Conservation (phyloP, 2,113 vertebrate species). For the Ailurus styani region DNA sequence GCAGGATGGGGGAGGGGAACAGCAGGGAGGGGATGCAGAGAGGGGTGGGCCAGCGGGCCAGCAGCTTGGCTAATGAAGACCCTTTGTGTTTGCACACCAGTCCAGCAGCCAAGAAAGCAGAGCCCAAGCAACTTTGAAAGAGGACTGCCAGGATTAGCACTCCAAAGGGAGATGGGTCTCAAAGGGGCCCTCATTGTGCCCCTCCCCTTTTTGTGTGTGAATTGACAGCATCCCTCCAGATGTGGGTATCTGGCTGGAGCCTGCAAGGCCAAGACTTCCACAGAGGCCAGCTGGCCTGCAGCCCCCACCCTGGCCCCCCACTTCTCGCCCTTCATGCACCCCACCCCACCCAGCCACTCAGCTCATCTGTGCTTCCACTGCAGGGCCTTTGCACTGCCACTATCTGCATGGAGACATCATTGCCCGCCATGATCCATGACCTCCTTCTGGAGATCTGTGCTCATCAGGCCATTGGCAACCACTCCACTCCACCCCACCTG, state of each 20-base stretch:
- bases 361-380: too few relatives aligned
- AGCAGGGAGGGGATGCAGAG: rapidly evolving
- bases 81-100: neutral
- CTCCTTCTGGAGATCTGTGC: neutral
- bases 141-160: rapidly evolving
- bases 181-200: neutral
- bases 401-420: neutral
- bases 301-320: too few relatives aligned
- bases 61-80: neutral
- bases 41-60: too few relatives aligned
- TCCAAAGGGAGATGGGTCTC: too few relatives aligned
- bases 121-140: neutral
- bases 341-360: rapidly evolving
- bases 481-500: neutral
- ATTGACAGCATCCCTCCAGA: neutral
- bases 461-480: rapidly evolving
- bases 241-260: neutral
- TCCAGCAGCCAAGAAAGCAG: neutral
- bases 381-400: neutral
- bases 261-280: neutral
- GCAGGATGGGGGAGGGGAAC: rapidly evolving
- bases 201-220: neutral
- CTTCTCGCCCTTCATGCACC: neutral
- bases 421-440: neutral
- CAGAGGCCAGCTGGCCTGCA: neutral